These are phyloP conservation scores for Thomomys bottae DNA, from an alignment of 2,113 vertebrate genomes.

Conservation along the genomic window DNA sequence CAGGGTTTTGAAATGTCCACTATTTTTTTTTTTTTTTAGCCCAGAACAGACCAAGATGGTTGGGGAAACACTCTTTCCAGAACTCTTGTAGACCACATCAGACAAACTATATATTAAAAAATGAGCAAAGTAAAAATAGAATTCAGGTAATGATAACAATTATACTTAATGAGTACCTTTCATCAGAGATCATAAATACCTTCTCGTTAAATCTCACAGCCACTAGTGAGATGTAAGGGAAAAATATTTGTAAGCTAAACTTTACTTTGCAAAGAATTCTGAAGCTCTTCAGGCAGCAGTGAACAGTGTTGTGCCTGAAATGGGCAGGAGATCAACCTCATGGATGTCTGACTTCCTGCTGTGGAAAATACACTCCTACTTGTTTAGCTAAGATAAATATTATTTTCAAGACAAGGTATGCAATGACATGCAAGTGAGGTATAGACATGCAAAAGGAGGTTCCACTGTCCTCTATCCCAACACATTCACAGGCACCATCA, in stretches of 20 bases:
- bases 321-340: neutral
- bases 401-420: neutral
- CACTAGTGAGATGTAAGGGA: constrained; percentile 38
- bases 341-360: constrained; percentile 14
- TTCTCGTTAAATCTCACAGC: constrained; percentile 66
- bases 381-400: neutral
- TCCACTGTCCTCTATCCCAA: neutral
- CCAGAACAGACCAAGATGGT: neutral
- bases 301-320: neutral
- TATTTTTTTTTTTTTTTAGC: no score
- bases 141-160: constrained; percentile 72
- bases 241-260: constrained; percentile 67
- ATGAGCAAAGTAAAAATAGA: constrained; percentile 64
- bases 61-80: neutral
- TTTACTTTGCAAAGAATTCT: constrained; percentile 40
- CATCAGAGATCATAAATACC: constrained; percentile 61
- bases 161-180: constrained; percentile 72
- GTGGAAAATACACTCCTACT: neutral
- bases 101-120: constrained; percentile 11
- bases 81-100: neutral
- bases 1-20: neutral
- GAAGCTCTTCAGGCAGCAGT: neutral
- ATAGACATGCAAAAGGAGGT: neutral
- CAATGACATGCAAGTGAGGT: neutral
- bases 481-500: neutral